Conservation (phyloP, 2,888 invertebrate genomes). For the Drosophila parthenogenetica region DNA sequence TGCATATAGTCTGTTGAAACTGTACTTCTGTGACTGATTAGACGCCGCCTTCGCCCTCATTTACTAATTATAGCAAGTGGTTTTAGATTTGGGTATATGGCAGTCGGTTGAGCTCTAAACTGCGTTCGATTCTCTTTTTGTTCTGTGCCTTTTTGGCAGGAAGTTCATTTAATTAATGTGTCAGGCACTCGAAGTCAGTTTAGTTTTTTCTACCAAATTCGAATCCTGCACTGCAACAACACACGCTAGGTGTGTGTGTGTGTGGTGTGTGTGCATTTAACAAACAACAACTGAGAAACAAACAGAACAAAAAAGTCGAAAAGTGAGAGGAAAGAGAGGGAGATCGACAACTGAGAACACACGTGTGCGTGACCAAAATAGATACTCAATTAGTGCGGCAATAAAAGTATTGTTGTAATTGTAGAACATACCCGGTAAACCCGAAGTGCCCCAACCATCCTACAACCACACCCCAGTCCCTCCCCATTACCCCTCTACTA, state of each 20-base stretch:
- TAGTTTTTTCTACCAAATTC: conserved; percentile 12
- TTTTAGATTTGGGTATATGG: too few species aligned
- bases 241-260: conserved; percentile 9
- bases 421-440: conserved; percentile 39
- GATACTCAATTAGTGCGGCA: conserved; percentile 75
- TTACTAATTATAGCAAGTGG: too few species aligned
- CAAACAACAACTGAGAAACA: conserved; percentile 31
- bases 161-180: conserved; percentile 58
- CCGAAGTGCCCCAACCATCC: neutral
- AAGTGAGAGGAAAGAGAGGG: neutral
- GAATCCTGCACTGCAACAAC: conserved; percentile 34
- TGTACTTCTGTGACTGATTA: too few species aligned
- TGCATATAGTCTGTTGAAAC: too few species aligned
- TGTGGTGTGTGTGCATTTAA: conserved; percentile 17
- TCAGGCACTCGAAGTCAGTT: conserved; percentile 38
- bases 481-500: neutral
- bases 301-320: conserved; percentile 19
- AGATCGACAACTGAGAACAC: conserved; percentile 9
- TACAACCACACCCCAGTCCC: neutral
- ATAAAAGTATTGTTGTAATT: conserved; percentile 72
- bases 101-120: too few species aligned
- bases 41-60: too few species aligned
- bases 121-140: neutral
- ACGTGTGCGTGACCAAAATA: conserved; percentile 75
- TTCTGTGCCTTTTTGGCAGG: conserved; percentile 31